Base-by-base conservation (phyloP, 1,140 invertebrate species). In the Penaeus vannamei region DNA sequence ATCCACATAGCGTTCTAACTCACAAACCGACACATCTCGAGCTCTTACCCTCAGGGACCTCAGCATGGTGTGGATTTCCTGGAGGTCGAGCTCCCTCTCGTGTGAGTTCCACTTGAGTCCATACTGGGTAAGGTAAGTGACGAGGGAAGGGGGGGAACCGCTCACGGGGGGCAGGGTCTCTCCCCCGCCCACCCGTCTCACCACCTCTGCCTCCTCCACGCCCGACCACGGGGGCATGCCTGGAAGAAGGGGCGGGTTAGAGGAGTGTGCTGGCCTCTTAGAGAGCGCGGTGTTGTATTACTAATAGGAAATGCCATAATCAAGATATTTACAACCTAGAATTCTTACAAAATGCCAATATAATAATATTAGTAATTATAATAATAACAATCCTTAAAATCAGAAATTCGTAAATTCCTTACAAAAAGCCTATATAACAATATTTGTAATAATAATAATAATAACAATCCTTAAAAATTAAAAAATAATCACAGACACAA, bases 1-100 rank as follows among this genome's bases (percentile, higher is more conserved):
- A 36, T 36, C 36, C 2, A 42, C 36, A 42, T 7, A 7, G 36
- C 36, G 8, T 42, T 42, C 36, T 7, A 42, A 2, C 77, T 23
- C 77, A 79, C 77, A 23, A 36, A 23, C 2, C 8, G 26, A 29
- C 64, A 61, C 46, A 12, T 17, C 20, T 23, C 20, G 5, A 19
- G 8, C 14, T 89, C 84, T 77, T 72, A 89, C 90, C 87, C 85
- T 91, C 42, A 91, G 66, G 32, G 92, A 91, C n/a, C 91, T 80
- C 22, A 92, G 87, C 92, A 92, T 92, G 69, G 92, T 89, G 42
- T 91, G 88, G 29, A 92, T 92, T 72, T 92, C 92, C 19, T 91
- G 89, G 20, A 92, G 86, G 83, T 92, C 91, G 20, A 92, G 86
- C 26, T 92, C 92, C 76, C 92, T 89, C 69, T 92, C 91, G 46